Evolutionary conservation across 2,113 vertebrate species (phyloP), one percentile per base, ranked within the genome.

Genomic region (Hypanus sabinus): DNA sequence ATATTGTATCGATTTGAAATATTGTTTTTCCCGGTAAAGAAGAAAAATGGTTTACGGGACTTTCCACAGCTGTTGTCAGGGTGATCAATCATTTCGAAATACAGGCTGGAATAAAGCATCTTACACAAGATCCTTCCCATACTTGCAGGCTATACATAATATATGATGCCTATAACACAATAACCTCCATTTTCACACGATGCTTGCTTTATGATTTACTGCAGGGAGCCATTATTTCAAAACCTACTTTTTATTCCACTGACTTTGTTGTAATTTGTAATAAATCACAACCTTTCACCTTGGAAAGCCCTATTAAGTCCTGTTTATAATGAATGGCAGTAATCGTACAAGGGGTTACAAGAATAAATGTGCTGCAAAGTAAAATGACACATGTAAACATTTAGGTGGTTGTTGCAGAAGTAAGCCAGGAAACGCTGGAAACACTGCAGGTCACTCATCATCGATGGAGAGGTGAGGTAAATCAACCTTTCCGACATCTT

Each of bases 31-130:
- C 96, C 96, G 96, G 96, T 95, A 94, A 95, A 95, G 96, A 96
- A 97, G 96, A 97, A 96, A 97, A 97, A 96, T 96, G 96, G 95
- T 94, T 87, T 94, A 94, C 95, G 71, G 94, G 95, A 96, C 96
- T 97, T 97, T 97, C 96, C 97, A 95, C 96, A 96, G 96, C 96
- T 95, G 94, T 95, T 96, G 96, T 96, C 97, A 96, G 96, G 96
- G 96, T 97, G 97, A 98, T 97, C 97, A 97, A 97, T 98, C 97
- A 97, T 97, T 97, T 97, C 97, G 96, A 97, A 98, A 97, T 96
- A 97, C 95, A 94, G 96, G 96, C 95, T 96, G 95, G 96, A 95
- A 93, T 94, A 95, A 96, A 96, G 96, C 94, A 95, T 95, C 94
- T 96, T 96, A 94, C 87, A 68, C 94, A 62, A 94, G 95, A 96